Evolutionary conservation across 2,797 vertebrate genomes (phyloP), one percentile per base, ranked within the genome.

Genomic region (Myotis findleyi): DNA sequence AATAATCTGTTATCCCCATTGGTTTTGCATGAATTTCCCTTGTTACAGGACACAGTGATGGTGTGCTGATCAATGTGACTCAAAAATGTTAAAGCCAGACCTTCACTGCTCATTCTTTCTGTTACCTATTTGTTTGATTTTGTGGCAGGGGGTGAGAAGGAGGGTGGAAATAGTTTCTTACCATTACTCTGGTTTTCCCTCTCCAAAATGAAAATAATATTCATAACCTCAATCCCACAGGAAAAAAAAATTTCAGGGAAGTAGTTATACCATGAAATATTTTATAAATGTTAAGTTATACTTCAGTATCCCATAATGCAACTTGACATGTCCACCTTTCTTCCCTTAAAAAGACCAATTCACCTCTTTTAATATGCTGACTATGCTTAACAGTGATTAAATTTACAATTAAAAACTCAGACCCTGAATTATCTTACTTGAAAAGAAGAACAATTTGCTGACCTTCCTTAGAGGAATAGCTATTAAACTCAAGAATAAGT

Each of bases 381-480:
- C 30, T 53, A 14, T 90, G 18, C 76, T 62, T 77, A 85, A 79
- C 13, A 57, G n/a, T 62, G 51, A 87, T 82, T 38, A 90, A 85
- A 83, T 75, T 75, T 80, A 86, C 13, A 86, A 30, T 21, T 81
- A 57, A 92, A 93, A 86, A 68, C 30, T 80, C 49, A 88, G 51
- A 79, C 3, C 9, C 38, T 38, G 33, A 94, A 80, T 93, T 92
- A 87, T 83, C 73, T 82, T 69, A 53, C 47, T 82, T 83, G 57
- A 77, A 95, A 94, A 92, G 87, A 81, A 88, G 76, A 38, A 62
- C 6, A 62, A 87, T 82, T 86, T 90, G 27, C 33, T 33, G n/a
- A 27, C 51, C 72, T 93, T 95, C 53, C 49, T 75, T 51, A 76
- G n/a, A 87, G 25, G 5, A 59, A 30, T 17, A 8, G 12, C 64